A percentile compares a stretch with the other conserved stretches of the same genome.
Evolutionary conservation across 1,140 invertebrate genomes (phyloP).

Genomic region (Chymomyza costata): DNA sequence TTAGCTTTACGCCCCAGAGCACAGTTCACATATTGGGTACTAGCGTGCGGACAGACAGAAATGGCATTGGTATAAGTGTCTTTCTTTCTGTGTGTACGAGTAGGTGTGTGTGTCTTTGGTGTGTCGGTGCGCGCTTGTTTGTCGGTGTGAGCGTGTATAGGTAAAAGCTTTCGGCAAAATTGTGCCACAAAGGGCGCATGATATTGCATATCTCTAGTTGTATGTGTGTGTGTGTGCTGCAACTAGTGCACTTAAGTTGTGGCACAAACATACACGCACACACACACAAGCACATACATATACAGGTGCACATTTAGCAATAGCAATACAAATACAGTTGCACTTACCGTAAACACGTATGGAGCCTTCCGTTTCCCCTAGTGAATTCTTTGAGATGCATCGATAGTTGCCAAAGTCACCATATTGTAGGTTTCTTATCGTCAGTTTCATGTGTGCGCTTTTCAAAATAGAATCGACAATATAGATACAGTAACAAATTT

Average conservation of each 20-base stretch:
- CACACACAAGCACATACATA: neutral
- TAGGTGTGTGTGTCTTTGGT: neutral
- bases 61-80: neutral
- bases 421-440: conserved; percentile 85
- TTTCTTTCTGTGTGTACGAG: neutral
- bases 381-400: conserved; percentile 93
- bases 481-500: conserved; percentile 17
- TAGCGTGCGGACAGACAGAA: conserved; percentile 25
- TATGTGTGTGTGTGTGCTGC: conserved; percentile 40
- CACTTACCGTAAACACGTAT: conserved; percentile 92
- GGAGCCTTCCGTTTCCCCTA: conserved; percentile 94
- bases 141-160: conserved; percentile 48
- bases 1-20: conserved; percentile 66
- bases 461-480: conserved; percentile 27
- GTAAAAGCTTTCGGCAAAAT: conserved; percentile 71
- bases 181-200: conserved; percentile 66
- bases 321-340: conserved; percentile 57
- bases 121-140: conserved; percentile 6
- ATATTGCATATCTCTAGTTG: conserved; percentile 55
- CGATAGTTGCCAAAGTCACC: conserved; percentile 90
- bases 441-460: conserved; percentile 89
- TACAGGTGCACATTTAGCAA: too few relatives aligned
- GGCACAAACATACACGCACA: neutral
- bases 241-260: conserved; percentile 62
- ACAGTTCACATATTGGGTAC: conserved; percentile 43